Base-by-base conservation (phyloP, 2,888 invertebrate genomes). In the Lasioglossum malachurum region DNA sequence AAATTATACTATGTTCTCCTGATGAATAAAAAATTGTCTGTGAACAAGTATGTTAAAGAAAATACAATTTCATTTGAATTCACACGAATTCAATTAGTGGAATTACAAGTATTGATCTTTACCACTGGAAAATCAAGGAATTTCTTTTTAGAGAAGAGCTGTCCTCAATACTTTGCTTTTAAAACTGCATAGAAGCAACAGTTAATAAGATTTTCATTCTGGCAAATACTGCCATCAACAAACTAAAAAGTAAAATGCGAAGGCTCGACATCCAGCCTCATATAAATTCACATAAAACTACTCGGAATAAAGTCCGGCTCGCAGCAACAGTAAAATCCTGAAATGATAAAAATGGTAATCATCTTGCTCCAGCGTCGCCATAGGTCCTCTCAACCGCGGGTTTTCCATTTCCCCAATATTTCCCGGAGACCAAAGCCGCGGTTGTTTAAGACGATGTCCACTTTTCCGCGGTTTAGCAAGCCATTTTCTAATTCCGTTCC, bases 311-410 rank as follows among this genome's bases (percentile, higher is more conserved):
- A 57, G 57, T 10, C 53, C n/a, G 53, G 3, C 53, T n/a, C 4
- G 4, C 57, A 57, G 57, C 57, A 4, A 57, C n/a, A 12, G 57
- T 57, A 12, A n/a, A 57, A 57, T 69, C 38, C 23, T 69, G 23
- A 38, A 69, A 38, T 35, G 23, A 38, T 38, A 69, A 69, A 38
- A 69, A 69, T 69, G 69, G 31, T 69, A 69, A 69, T 69, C 23
- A 1, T 23, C 38, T 38, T 10, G 64, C 64, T 2, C 2, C 31
- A 31, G 31, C 27, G 27, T 60, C 16, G 14, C 14, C 60, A 31
- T 60, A 5, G 60, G 14, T 27, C 27, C 60, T 60, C 27, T 60
- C 27, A 14, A 31, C 27, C 60, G 27, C 14, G 27, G 14, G 31
- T 64, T 31, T 64, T 31, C 31, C 64, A 64, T 64, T 31, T 64